A percentile compares a stretch with the other conserved stretches of the same genome.
These are phyloP conservation scores for Peromyscus nudipes DNA, from an alignment of 2,797 vertebrate genomes.

Conservation along the genomic window DNA sequence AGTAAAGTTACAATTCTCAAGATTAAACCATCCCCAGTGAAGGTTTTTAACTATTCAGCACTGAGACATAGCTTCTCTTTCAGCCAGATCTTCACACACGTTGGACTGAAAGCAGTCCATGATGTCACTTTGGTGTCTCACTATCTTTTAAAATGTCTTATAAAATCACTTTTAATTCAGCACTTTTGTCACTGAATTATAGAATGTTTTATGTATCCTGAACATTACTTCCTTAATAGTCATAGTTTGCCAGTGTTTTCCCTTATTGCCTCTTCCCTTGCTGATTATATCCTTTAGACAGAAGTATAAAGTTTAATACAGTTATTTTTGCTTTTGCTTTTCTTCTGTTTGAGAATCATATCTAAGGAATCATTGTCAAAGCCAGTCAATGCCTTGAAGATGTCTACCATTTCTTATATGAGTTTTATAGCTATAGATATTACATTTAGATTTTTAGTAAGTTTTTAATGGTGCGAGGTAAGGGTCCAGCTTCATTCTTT, in stretches of 20 bases:
- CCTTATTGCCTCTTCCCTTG: background rate
- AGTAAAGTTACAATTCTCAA: background rate
- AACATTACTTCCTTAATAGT: background rate
- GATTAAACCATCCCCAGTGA: background rate
- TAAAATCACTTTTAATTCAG: background rate
- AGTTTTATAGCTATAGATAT: conserved; percentile 16
- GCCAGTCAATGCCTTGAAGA: background rate
- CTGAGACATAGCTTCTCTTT: background rate
- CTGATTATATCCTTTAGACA: background rate
- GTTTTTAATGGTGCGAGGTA: background rate
- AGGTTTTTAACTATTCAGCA: background rate
- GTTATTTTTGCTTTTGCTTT: conserved; percentile 30
- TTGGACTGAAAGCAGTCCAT: background rate
- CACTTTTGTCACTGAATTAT: background rate
- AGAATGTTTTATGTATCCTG: background rate
- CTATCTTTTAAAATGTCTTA: background rate
- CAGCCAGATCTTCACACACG: background rate
- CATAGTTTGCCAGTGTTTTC: background rate
- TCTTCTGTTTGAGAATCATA: background rate
- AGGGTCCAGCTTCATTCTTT: background rate
- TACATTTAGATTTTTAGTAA: background rate
- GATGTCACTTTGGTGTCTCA: background rate
- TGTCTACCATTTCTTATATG: background rate
- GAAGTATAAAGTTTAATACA: background rate
- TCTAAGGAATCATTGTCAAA: background rate